These are phyloP conservation scores for Cherax destructor DNA, from an alignment of 1,140 invertebrate species.

Conservation along the genomic window DNA sequence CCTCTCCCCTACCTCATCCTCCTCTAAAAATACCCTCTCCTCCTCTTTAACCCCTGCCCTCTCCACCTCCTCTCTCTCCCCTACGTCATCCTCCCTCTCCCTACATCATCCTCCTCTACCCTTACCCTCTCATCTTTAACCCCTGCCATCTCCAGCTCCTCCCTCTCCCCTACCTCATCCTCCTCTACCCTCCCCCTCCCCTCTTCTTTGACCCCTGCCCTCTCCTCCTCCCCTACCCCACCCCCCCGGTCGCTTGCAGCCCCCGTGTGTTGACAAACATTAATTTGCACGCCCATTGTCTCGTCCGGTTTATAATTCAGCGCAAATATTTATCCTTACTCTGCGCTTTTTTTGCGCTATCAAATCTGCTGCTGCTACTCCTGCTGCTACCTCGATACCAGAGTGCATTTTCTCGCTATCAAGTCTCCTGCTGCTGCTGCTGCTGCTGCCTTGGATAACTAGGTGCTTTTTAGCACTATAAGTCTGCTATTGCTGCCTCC, in stretches of 20 bases:
- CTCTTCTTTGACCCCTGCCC: background rate
- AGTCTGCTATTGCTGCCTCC: too few relatives aligned
- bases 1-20: too few relatives aligned
- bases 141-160: background rate
- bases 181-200: background rate
- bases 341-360: background rate
- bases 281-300: constrained; percentile 4
- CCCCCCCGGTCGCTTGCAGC: background rate
- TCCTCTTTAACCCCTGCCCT: too few relatives aligned
- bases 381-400: background rate
- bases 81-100: too few relatives aligned
- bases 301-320: constrained; percentile 5
- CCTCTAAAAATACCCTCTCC: too few relatives aligned
- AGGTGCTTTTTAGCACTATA: too few relatives aligned
- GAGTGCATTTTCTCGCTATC: background rate
- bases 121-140: background rate
- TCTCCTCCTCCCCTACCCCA: background rate
- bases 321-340: constrained; percentile 2
- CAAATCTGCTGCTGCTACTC: background rate
- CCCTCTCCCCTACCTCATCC: background rate
- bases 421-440: too few relatives aligned
- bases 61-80: too few relatives aligned
- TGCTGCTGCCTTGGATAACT: too few relatives aligned
- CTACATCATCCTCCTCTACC: background rate
- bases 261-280: background rate